Conservation (phyloP, 2,113 vertebrate genomes). For the Macrotus californicus region DNA sequence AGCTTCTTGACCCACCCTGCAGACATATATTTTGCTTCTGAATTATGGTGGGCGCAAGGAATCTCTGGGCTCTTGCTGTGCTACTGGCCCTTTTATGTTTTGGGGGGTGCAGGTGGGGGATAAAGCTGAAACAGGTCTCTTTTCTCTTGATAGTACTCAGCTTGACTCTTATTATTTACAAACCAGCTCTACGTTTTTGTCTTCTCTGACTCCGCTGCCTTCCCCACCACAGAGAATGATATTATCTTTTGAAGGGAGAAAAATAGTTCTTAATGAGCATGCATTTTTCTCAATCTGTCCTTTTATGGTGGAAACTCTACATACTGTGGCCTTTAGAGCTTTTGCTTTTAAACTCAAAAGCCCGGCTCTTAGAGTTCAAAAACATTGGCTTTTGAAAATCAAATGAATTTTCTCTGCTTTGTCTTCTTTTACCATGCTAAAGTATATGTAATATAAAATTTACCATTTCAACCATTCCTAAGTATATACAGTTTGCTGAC, state of each 20-base stretch:
- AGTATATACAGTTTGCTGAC: neutral
- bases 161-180: neutral
- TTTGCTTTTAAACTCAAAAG: neutral
- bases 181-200: neutral
- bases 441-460: neutral
- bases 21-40: neutral
- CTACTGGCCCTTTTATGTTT: neutral
- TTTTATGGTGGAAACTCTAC: neutral
- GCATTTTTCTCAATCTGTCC: neutral
- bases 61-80: neutral
- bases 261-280: neutral
- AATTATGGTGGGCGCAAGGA: neutral
- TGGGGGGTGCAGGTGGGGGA: too few species aligned
- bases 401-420: neutral
- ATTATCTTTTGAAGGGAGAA: neutral
- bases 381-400: neutral
- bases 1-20: rapidly evolving
- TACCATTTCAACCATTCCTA: neutral
- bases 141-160: neutral
- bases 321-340: neutral
- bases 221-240: neutral
- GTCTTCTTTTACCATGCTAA: neutral
- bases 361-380: neutral
- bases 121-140: neutral
- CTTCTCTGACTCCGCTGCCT: neutral